These are phyloP conservation scores for Thamnophis elegans DNA, from an alignment of 2,797 vertebrate genomes.

Conservation along the genomic window DNA sequence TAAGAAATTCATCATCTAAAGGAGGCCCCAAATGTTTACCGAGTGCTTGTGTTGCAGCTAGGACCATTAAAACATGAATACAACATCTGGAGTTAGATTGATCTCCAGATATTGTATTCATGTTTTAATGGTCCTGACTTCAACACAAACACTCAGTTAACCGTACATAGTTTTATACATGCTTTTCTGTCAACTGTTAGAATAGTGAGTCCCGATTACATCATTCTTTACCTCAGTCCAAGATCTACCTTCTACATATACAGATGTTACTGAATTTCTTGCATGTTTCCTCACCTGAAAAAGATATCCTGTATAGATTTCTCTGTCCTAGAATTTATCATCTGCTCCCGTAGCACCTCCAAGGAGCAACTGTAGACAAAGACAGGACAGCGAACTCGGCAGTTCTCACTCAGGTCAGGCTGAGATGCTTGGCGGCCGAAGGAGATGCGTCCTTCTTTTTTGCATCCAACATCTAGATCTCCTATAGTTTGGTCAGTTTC, in stretches of 20 bases:
- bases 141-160: not conserved
- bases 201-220: not conserved
- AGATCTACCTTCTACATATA: not conserved
- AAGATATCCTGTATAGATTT: constrained; percentile 83
- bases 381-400: constrained; percentile 84
- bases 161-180: not conserved
- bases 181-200: too few relatives aligned
- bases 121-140: not conserved
- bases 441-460: constrained; percentile 74
- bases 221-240: too few relatives aligned
- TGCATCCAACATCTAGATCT: constrained; percentile 76
- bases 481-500: constrained; percentile 73
- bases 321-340: constrained; percentile 79
- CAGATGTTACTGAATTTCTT: not conserved
- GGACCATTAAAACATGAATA: not conserved
- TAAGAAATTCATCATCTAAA: not conserved
- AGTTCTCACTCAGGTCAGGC: constrained; percentile 73
- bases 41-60: not conserved
- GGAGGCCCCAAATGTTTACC: not conserved
- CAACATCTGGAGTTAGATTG: not conserved
- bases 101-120: not conserved
- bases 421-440: constrained; percentile 80
- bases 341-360: constrained; percentile 87
- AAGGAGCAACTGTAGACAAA: constrained; percentile 94
- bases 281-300: constrained; percentile 78